Conservation (phyloP, 2,797 vertebrate genomes). For the Mastacembelus armatus region DNA sequence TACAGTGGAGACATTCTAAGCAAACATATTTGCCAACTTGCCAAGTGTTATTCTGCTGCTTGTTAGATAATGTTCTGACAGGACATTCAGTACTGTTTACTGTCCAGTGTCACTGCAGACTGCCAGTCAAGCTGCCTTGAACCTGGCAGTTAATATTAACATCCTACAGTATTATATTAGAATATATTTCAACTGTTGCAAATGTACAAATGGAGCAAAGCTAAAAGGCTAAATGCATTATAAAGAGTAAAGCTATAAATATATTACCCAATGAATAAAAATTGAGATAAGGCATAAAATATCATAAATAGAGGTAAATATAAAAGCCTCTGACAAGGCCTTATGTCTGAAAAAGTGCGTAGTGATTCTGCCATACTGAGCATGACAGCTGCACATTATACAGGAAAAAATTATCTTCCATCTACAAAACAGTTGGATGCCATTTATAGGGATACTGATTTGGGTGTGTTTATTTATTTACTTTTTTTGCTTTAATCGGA, state of each 20-base stretch:
- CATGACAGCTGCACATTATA: not conserved
- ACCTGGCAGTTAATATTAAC: slow-evolving; percentile 2
- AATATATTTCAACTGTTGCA: slow-evolving; percentile 7
- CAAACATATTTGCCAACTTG: slow-evolving; percentile 33
- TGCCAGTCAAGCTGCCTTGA: not conserved
- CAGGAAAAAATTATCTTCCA: too few species aligned
- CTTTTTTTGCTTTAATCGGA: not conserved
- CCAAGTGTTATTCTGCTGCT: slow-evolving; percentile 9
- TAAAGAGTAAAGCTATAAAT: not conserved
- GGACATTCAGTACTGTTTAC: slow-evolving; percentile 22
- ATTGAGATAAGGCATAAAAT: not conserved
- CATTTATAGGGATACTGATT: too few species aligned
- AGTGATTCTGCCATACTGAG: not conserved
- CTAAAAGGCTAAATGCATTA: not conserved
- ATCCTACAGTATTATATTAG: not conserved
- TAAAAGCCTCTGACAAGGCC: not conserved
- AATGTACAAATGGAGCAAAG: not conserved
- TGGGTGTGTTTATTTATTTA: not conserved
- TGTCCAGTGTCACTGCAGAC: not conserved
- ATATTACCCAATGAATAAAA: not conserved
- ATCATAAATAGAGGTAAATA: not conserved
- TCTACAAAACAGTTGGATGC: too few species aligned
- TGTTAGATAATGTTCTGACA: slow-evolving; percentile 17
- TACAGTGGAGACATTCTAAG: slow-evolving; percentile 21
- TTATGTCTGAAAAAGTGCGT: not conserved